Percentiles rank a stretch among this genome's conserved stretches.
phyloP scores from a whole-genome alignment of 2,888 invertebrate genomes.

The Fabriciana adippe region DNA sequence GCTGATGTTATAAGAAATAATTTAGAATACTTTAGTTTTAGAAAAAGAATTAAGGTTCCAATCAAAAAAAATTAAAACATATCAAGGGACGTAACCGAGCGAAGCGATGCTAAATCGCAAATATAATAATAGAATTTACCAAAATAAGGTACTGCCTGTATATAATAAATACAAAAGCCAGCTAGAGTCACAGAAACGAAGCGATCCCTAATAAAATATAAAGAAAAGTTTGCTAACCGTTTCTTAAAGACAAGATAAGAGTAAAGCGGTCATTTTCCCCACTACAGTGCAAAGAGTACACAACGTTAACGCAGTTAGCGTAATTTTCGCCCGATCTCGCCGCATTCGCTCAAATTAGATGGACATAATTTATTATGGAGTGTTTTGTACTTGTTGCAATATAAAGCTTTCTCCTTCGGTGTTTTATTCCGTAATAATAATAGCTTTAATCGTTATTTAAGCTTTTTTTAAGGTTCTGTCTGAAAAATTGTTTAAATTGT shows the following conservation, averaged over 20 bases:
- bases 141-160: no score
- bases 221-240: neutral
- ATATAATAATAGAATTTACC: no score
- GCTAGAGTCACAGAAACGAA: neutral
- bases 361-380: slow-evolving; percentile 41
- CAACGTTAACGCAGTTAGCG: slow-evolving; percentile 40
- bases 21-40: no score
- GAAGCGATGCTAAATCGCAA: no score
- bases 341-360: slow-evolving; percentile 40
- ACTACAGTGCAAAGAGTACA: slow-evolving; percentile 29
- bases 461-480: neutral
- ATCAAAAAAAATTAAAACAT: no score
- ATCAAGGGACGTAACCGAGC: no score
- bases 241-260: slow-evolving; percentile 13
- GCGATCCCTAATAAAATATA: neutral
- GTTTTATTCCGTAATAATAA: neutral
- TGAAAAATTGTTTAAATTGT: no score
- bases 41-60: no score
- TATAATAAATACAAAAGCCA: no score
- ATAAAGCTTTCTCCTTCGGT: slow-evolving; percentile 2
- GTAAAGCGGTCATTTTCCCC: slow-evolving; percentile 14
- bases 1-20: no score
- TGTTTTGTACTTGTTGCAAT: slow-evolving; percentile 35
- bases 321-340: slow-evolving; percentile 41
- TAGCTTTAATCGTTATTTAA: slow-evolving; percentile 3